Evolutionary conservation across 1,140 invertebrate species (phyloP), one percentile per base, ranked within the genome.

Genomic region (Globodera ellingtonae): DNA sequence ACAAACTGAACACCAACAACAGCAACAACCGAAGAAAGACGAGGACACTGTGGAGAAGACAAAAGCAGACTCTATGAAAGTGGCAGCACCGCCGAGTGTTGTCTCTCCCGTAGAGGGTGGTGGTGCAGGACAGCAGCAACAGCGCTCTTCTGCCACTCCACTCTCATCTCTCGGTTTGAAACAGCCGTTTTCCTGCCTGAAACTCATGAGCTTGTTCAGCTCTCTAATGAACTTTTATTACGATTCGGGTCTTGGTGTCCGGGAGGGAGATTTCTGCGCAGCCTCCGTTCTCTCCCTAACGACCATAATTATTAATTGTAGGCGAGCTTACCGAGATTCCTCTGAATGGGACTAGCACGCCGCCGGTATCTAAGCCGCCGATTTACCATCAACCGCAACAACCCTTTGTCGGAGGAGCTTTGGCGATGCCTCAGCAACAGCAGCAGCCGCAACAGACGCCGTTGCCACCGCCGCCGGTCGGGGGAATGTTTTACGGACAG

Each of bases 331-430:
- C 70, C 13, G 70, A 72, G 18, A 56, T 35, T 44, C 46, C 56
- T 62, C 56, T 62, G 56, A 78, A 13, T 7, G 24, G 44, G 13
- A 67, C 24, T n/a, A 44, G 46, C 67, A 59, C 18, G n/a, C 80
- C 50, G 71, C 74, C 56, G 56, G 56, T 62, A 15, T 78, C 74
- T 35, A 66, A 83, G 21, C 52, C 70, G 50, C 75, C 73, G 35
- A 56, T 67, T 62, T 76, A 52, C 48, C 81, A 82, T 46, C 81
- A 70, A 59, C 71, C 72, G 56, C 56, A 62, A 62, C 56, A 62
- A 18, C 13, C 56, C 2, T 52, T 52, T 52, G 50, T 52, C 50
- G 50, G 50, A 52, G 50, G 50, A 13, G 50, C 10, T 2, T 2
- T 4, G 50, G 50, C 50, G 10, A 52, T 52, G 70, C 67, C 81